Base-by-base conservation (phyloP, 2,888 invertebrate species). In the Eumerus sabulonum region DNA sequence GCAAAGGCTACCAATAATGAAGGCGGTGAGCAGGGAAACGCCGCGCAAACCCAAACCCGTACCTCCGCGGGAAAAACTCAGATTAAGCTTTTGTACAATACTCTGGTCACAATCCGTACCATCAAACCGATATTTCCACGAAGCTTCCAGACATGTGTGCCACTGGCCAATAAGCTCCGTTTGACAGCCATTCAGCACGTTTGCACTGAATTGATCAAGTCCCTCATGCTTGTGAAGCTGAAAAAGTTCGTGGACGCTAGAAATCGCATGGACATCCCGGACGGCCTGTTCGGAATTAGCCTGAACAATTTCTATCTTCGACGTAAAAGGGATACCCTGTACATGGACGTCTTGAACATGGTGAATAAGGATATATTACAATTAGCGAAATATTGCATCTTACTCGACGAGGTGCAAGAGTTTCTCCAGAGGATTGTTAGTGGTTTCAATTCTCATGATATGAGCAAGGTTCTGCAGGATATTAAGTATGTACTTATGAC, bases 281-380 rank as follows among this genome's bases (percentile, higher is more conserved):
- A 44, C 5, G 60, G 60, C 13, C 14, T 60, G 9, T 60, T 60
- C 11, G 60, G 60, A 1, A 16, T 47, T 1, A 60, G 18, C 16
- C 27, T 60, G 12, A 18, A 48, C 1, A 17, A 47, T 38, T 60
- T 60, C 38, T 48, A 38, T 35, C 13, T 9, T 3, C 27, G 60
- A 38, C 48, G 60, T 0, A 4, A 18, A 36, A 19, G 36, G 1
- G 47, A 60, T 7, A 48, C 27, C 4, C 38, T 60, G 12, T 60
- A 60, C 60, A n/a, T 60, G 1, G 60, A 48, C 13, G 60, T 60
- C 0, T 14, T 60, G 1, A 4, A 48, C n/a, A 12, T 60, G 48
- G n/a, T 13, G 0, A 5, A 11, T 9, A 35, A n/a, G 13, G 13
- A 47, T 0, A 36, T n/a, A 1, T 47, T 60, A 16, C 17, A 60